phyloP scores from a whole-genome alignment of 2,888 invertebrate genomes.

The Melikaiella ostensackeni region DNA sequence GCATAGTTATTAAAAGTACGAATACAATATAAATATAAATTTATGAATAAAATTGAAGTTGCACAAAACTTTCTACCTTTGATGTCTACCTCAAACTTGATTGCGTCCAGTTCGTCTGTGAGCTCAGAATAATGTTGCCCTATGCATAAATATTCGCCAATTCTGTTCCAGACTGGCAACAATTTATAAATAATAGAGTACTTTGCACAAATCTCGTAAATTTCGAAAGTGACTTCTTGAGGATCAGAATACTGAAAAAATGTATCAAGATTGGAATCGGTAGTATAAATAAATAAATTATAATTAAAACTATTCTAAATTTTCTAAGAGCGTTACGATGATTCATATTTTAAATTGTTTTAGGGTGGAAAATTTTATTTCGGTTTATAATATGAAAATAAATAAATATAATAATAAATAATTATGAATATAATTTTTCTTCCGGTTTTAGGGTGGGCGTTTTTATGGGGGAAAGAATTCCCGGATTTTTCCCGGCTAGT shows the following conservation, averaged over 20 bases:
- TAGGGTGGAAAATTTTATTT: too few relatives aligned
- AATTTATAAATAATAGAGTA: constrained; percentile 69
- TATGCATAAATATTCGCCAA: constrained; percentile 60
- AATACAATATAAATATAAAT: constrained; percentile 6
- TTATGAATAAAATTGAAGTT: neutral
- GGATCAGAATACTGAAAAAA: constrained; percentile 57
- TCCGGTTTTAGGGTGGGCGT: too few relatives aligned
- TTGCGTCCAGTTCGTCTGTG: constrained; percentile 56
- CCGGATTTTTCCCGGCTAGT: too few relatives aligned
- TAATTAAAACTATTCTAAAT: too few relatives aligned
- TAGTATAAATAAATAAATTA: too few relatives aligned
- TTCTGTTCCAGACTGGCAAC: constrained; percentile 71
- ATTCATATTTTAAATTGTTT: too few relatives aligned
- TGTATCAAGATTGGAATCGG: neutral
- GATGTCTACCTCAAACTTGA: constrained; percentile 62
- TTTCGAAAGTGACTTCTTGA: constrained; percentile 58
- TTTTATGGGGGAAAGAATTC: too few relatives aligned
- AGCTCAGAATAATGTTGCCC: constrained; percentile 65
- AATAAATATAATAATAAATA: too few relatives aligned
- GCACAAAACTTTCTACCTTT: constrained; percentile 49
- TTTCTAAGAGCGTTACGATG: too few relatives aligned
- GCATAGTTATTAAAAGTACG: neutral
- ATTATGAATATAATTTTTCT: too few relatives aligned
- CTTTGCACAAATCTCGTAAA: constrained; percentile 69
- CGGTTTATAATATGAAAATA: too few relatives aligned